These are phyloP conservation scores for Fulmarus glacialis DNA, from an alignment of 2,113 vertebrate genomes.

Conservation along the genomic window DNA sequence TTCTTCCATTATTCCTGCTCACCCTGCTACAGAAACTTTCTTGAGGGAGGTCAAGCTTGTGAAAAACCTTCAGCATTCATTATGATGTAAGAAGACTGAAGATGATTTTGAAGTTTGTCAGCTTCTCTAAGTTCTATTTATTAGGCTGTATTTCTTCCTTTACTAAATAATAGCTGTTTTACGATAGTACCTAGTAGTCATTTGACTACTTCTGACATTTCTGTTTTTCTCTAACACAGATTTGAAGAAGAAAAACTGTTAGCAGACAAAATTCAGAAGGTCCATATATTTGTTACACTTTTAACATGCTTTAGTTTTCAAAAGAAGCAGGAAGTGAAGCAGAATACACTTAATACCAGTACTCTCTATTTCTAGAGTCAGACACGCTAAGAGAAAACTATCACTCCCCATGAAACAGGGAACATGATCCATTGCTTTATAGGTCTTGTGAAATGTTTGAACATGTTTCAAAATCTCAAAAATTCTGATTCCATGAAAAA, in stretches of 20 bases:
- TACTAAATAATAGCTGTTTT: neutral
- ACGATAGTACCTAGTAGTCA: neutral
- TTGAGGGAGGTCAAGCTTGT: neutral
- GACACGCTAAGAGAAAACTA: neutral
- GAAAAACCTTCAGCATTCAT: neutral
- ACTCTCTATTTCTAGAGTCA: neutral
- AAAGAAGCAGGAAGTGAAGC: neutral
- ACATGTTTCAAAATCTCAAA: neutral
- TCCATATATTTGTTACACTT: neutral
- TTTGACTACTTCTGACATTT: neutral
- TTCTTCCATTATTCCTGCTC: neutral
- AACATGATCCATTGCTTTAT: neutral
- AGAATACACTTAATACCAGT: neutral
- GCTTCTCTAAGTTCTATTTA: neutral
- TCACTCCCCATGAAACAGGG: neutral
- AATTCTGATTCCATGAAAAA: neutral
- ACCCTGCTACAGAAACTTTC: neutral
- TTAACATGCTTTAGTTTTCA: neutral
- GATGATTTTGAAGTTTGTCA: neutral
- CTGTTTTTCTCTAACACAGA: neutral
- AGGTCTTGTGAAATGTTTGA: neutral
- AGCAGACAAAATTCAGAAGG: neutral
- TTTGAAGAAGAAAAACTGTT: neutral
- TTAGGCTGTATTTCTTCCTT: neutral
- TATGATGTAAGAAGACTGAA: neutral